Base-by-base conservation (phyloP, 37 sponge, comb jelly and placozoan genomes). In the Dysidea cf. avara region DNA sequence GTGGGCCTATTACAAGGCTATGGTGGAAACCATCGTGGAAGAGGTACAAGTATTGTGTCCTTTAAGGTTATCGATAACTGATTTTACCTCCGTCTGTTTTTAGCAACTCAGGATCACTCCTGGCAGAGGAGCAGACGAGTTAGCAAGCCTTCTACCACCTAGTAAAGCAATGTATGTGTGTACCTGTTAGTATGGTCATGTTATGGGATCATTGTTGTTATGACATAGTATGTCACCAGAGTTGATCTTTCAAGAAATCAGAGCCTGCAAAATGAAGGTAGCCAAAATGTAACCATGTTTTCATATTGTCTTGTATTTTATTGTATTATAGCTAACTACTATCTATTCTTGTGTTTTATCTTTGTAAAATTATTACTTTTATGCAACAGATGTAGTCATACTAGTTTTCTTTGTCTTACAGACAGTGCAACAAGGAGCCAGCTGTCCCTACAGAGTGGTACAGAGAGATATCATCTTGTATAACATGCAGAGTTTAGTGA, bases 1-100 rank as follows among this genome's bases (percentile, higher is more conserved):
- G 36, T 99, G 99, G 99, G 99, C 89, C 20, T 85, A 87, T 52
- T 86, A 83, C 59, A 99, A 87, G 60, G 85, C 82, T 17, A 77
- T 90, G 74, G 70, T 99, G 61, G 99, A 99, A 59, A 87, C 91
- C 35, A 58, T 53, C 7, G 81, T 83, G 11, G 99, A 99, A 65
- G 63, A 89, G 84, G 89, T 83, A 51, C 9, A 43, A 43, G 5
- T 5, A 9, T 43, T 12, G 9, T 9, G 9, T 5, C 3, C 31
- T 4, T 32, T 53, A 7, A 13, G 11, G 39, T n/a, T 53, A 31
- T 50, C 20, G 34, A 12, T 51, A 34, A 6, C 3, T 9, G 43
- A 26, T 28, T 50, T 50, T 18, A 12, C n/a, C n/a, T n/a, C n/a
- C 5, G 9, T 43, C 46, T 43, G 9, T 43, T 5, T 43, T 12